Conservation (phyloP, 2,888 invertebrate genomes). For the Erebia palarica region DNA sequence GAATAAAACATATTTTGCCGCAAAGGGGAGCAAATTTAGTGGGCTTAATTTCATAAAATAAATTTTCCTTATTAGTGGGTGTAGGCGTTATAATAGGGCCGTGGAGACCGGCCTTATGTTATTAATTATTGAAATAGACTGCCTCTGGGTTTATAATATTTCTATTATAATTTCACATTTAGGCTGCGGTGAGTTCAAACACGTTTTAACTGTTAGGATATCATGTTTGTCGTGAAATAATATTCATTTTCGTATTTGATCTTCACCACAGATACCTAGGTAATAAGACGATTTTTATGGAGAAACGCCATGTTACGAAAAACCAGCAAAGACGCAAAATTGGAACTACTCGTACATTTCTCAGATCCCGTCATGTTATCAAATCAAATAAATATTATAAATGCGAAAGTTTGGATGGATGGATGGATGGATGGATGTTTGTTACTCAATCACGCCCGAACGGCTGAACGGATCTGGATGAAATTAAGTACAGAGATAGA, state of each 20-base stretch:
- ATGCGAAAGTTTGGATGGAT: too few species aligned
- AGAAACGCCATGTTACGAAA: too few species aligned
- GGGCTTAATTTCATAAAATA: constrained; percentile 19
- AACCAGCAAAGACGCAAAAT: too few species aligned
- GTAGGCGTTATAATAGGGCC: constrained; percentile 23
- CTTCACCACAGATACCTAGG: neutral
- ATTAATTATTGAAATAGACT: constrained; percentile 22
- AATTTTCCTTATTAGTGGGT: constrained; percentile 22
- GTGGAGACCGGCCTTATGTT: constrained; percentile 16
- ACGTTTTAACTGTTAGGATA: neutral
- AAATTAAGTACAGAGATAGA: too few species aligned
- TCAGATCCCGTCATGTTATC: too few species aligned
- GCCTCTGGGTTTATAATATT: constrained; percentile 7
- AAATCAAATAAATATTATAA: too few species aligned
- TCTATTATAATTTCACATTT: constrained; percentile 6
- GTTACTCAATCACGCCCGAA: too few species aligned
- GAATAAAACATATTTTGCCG: constrained; percentile 21
- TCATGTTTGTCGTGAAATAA: neutral
- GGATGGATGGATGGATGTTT: too few species aligned
- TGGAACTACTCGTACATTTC: too few species aligned
- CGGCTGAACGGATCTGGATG: too few species aligned
- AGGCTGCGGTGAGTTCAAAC: neutral
- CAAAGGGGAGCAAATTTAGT: constrained; percentile 16
- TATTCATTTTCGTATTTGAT: neutral
- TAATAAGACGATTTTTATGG: too few species aligned